A percentile compares a stretch with the other conserved stretches of the same genome.
These are phyloP conservation scores for Choristoneura rosaceana DNA, from an alignment of 2,888 invertebrate genomes.

Conservation along the genomic window DNA sequence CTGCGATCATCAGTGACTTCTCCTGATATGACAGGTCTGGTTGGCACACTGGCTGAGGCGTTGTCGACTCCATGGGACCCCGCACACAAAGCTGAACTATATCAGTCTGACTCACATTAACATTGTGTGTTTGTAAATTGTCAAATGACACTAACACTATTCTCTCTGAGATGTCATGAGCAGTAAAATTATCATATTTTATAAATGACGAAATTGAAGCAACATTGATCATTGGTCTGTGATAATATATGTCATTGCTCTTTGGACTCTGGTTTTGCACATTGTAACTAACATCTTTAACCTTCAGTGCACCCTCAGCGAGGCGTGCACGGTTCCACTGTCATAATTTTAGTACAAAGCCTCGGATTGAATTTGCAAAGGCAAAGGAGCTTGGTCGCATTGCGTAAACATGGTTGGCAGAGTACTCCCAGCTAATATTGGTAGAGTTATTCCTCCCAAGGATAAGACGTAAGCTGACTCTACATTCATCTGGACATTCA, in stretches of 20 bases:
- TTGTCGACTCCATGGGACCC: slow-evolving; percentile 64
- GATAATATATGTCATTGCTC: slow-evolving; percentile 74
- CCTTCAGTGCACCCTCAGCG: slow-evolving; percentile 79
- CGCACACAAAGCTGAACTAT: slow-evolving; percentile 89
- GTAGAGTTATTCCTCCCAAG: slow-evolving; percentile 83
- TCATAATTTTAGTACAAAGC: slow-evolving; percentile 94
- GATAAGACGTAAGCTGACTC: slow-evolving; percentile 86
- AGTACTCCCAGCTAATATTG: slow-evolving; percentile 86
- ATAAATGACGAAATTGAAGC: slow-evolving; percentile 76
- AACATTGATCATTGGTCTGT: slow-evolving; percentile 68
- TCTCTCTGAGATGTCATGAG: slow-evolving; percentile 88
- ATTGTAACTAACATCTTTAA: slow-evolving; percentile 75
- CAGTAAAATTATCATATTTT: slow-evolving; percentile 78
- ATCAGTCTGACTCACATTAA: slow-evolving; percentile 92
- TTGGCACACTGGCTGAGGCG: slow-evolving; percentile 86
- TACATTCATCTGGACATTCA: slow-evolving; percentile 88
- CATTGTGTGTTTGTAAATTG: slow-evolving; percentile 89
- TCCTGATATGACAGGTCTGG: slow-evolving; percentile 91
- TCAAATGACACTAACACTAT: slow-evolving; percentile 93
- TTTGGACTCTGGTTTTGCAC: slow-evolving; percentile 79
- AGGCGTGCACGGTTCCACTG: slow-evolving; percentile 88
- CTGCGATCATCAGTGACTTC: slow-evolving; percentile 89
- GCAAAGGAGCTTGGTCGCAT: slow-evolving; percentile 90
- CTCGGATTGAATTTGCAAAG: slow-evolving; percentile 87
- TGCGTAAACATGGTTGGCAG: slow-evolving; percentile 87